Conservation (phyloP, 2,888 invertebrate genomes). For the Drosophila birchii region DNA sequence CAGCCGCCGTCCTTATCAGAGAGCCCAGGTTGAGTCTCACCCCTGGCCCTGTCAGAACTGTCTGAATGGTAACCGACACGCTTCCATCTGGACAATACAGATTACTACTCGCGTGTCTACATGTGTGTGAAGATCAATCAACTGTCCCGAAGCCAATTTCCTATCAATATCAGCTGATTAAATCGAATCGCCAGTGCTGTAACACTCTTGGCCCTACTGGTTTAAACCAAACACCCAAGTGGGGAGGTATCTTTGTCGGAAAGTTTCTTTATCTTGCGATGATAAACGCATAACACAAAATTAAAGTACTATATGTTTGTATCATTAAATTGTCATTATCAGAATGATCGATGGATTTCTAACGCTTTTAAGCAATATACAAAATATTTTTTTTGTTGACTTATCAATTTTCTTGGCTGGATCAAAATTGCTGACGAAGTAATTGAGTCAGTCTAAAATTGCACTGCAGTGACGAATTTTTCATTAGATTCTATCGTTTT, state of each 20-base stretch:
- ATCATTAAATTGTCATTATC: conserved; percentile 26
- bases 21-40: conserved; percentile 50
- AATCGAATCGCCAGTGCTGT: conserved; percentile 41
- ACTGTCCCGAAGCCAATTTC: conserved; percentile 23
- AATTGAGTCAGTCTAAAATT: neutral
- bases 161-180: conserved; percentile 45
- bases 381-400: conserved; percentile 1
- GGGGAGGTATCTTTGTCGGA: conserved; percentile 6
- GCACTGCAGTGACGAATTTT: neutral
- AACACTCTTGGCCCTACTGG: neutral
- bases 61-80: conserved; percentile 41
- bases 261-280: conserved; percentile 15
- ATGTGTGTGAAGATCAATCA: conserved; percentile 58
- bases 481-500: conserved; percentile 4
- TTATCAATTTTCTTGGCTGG: conserved; percentile 25
- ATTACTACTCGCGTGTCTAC: conserved; percentile 68
- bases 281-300: conserved; percentile 12
- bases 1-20: conserved; percentile 57
- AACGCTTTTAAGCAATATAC: conserved; percentile 9
- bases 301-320: neutral
- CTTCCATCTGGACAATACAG: conserved; percentile 44
- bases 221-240: neutral
- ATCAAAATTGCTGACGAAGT: conserved; percentile 20
- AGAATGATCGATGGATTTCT: conserved; percentile 36
- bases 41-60: conserved; percentile 57